Conservation (phyloP, 2,797 vertebrate genomes). For the Tamandua tetradactyla region DNA sequence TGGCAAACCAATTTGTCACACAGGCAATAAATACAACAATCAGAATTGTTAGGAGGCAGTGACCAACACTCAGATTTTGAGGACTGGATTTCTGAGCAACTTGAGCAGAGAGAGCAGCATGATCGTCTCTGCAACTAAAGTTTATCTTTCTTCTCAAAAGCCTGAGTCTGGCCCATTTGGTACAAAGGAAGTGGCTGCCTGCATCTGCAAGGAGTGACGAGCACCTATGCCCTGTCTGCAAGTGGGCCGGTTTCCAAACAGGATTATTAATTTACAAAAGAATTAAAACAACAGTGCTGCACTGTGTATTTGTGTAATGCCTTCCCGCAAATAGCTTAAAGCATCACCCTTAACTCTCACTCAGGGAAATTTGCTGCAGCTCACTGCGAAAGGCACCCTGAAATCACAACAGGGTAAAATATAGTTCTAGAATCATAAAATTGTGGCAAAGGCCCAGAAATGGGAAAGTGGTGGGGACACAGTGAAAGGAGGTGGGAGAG, state of each 20-base stretch:
- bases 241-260: background rate
- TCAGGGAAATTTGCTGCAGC: background rate
- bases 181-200: background rate
- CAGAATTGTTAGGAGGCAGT: background rate
- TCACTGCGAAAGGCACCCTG: background rate
- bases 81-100: background rate
- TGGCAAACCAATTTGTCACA: conserved; percentile 17
- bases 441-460: background rate
- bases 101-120: background rate
- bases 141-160: background rate
- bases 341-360: background rate
- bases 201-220: background rate
- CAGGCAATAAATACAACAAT: background rate
- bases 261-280: background rate
- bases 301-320: fast-evolving
- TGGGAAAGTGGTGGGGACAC: background rate
- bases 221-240: fast-evolving
- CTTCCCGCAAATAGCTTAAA: background rate
- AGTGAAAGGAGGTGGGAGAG: background rate
- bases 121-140: background rate
- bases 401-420: background rate
- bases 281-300: fast-evolving
- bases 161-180: background rate
- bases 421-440: background rate
- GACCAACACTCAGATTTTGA: background rate